Evolutionary conservation across 2,888 invertebrate genomes (phyloP).

Genomic region (Chouioia cunea): DNA sequence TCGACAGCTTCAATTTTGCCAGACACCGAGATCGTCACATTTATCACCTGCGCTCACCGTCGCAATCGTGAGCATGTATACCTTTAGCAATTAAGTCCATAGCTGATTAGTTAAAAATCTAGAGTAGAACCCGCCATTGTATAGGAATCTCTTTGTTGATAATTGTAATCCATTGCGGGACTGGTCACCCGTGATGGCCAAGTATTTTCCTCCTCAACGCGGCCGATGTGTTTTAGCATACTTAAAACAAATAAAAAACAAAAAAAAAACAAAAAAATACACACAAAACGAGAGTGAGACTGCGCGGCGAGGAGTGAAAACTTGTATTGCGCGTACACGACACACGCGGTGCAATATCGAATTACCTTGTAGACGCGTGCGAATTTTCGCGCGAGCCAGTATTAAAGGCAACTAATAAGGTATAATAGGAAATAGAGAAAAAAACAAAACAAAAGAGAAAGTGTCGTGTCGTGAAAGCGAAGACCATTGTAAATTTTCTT

Average conservation of each 20-base stretch:
- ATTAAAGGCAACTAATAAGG: constrained; percentile 39
- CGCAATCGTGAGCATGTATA: constrained; percentile 66
- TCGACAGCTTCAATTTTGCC: constrained; percentile 40
- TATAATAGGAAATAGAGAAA: background rate
- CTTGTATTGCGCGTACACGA: constrained; percentile 47
- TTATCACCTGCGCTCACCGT: constrained; percentile 59
- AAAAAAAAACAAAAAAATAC: constrained; percentile 26
- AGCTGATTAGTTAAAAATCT: constrained; percentile 62
- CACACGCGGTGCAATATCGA: constrained; percentile 59
- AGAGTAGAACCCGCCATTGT: constrained; percentile 62
- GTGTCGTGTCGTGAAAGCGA: constrained; percentile 43
- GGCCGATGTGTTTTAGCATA: constrained; percentile 47
- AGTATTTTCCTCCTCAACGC: constrained; percentile 45
- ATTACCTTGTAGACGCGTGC: constrained; percentile 45
- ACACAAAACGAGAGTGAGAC: constrained; percentile 50
- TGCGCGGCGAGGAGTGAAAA: constrained; percentile 47
- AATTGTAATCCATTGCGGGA: constrained; percentile 55
- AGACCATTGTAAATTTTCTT: constrained; percentile 67
- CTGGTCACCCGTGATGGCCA: constrained; percentile 48
- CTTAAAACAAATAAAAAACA: constrained; percentile 25
- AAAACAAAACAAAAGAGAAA: constrained; percentile 21
- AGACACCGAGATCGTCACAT: constrained; percentile 36
- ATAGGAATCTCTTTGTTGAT: constrained; percentile 68
- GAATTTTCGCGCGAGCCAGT: constrained; percentile 32
- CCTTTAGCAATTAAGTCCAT: constrained; percentile 65